Base-by-base conservation (phyloP, 2,113 vertebrate genomes). In the Ptilorrhoa leucosticta region DNA sequence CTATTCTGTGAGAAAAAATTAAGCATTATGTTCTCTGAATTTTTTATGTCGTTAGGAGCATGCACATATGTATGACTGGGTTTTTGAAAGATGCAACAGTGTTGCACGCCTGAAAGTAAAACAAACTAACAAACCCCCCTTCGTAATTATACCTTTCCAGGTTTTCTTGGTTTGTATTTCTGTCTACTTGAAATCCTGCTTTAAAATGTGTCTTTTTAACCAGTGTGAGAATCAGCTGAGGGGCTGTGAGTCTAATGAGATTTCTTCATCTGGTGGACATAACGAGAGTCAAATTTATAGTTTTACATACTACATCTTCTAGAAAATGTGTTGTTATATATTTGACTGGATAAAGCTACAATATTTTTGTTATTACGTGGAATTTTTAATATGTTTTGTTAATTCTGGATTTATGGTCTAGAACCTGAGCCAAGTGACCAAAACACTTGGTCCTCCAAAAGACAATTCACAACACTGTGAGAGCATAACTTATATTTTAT, bases 71-170 rank as follows among this genome's bases (percentile, higher is more conserved):
- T 9, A 7, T 28, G 21, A 39, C 20, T 50, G 23, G 4, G 8
- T 33, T 77, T 83, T 72, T 83, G 35, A 80, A 71, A 80, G 33
- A 31, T 73, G 8, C 33, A 63, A 31, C 14, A 39, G 5, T 77
- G 64, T 42, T 66, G 23, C 4, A 1, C 1, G 2, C 24, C 33
- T 83, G 21, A 89, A 63, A 94, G 31, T 50, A 76, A 82, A 82
- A 39, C 26, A 70, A 72, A 35, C 15, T 64, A 82, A 16, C 12
- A n/a, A 45, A 47, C 5, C 0, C 1, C 7, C 2, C 7, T 27
- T 27, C 30, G 13, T 63, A 65, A 40, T 76, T 39, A 24, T 44
- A n/a, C 3, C 3, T 65, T 80, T 86, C 8, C 23, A 42, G 35
- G 19, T 33, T 95, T 57, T 77, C 7, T 65, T 83, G 4, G 9